Base-by-base conservation (phyloP, 1,140 invertebrate genomes). In the Drosophila yakuba region DNA sequence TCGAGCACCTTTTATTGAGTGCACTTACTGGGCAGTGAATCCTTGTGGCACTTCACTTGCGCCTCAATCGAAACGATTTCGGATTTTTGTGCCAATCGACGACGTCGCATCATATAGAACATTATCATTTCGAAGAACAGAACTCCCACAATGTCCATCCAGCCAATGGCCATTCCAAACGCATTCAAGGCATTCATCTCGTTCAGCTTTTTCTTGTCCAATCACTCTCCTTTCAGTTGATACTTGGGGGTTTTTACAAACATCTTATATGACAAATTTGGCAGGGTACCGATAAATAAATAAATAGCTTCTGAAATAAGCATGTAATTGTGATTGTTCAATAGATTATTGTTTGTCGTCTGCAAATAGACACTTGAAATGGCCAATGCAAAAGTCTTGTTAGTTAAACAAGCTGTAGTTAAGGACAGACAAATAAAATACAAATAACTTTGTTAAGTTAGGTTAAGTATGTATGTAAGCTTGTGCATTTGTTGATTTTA, bases 121-220 rank as follows among this genome's bases (percentile, higher is more conserved):
- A 88, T 78, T n/a, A 84, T 41, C 17, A 84, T 7, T 44, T 89
- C 84, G 39, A 88, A 89, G 20, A 76, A 45, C 15, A 89, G 10
- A 4, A 74, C 84, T 4, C 84, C 73, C 15, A 66, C 17, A n/a
- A 88, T 78, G 28, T 88, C 84, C 77, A 88, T 74, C 60, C 76
- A 69, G 17, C 80, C 84, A 44, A 89, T 89, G 38, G 77, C 84
- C 64, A 88, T 32, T 1, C 84, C 84, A 55, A 88, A 78, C n/a
- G 67, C 76, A 67, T 67, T 48, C 10, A 89, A 61, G 12, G 71
- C 56, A 51, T 64, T 76, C 75, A 82, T 79, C 10, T 4, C 66
- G 38, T 15, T 38, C 20, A 20, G n/a, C n/a, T 69, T 10, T 32
- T 32, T 10, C 2, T 8, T 6, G 15, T 2, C 14, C 17, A 6